Conservation (phyloP, 2,888 invertebrate species). For the Globia sparganii region DNA sequence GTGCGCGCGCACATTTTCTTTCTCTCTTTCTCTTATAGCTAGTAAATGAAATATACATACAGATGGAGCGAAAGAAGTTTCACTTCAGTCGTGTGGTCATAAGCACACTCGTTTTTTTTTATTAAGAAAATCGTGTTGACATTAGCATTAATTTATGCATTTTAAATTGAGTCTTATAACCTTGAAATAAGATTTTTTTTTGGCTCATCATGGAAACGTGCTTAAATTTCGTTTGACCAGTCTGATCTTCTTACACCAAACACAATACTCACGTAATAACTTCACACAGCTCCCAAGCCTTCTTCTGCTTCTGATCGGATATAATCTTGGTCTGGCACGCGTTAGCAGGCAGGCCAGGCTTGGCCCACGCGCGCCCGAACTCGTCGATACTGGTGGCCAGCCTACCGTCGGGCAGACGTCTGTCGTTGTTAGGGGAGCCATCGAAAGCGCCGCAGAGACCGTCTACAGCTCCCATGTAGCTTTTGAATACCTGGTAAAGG, state of each 20-base stretch:
- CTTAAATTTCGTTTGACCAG: background rate
- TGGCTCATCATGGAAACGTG: background rate
- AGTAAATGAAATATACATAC: too few species aligned
- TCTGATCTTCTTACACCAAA: background rate
- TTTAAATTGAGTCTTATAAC: too few species aligned
- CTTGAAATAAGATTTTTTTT: too few species aligned
- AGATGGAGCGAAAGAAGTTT: too few species aligned
- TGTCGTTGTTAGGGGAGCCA: slow-evolving; percentile 92
- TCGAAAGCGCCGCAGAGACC: slow-evolving; percentile 95
- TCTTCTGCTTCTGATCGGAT: slow-evolving; percentile 90
- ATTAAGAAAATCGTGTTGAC: too few species aligned
- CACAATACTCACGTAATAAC: slow-evolving; percentile 90
- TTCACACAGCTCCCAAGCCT: slow-evolving; percentile 93
- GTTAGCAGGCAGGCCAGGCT: slow-evolving; percentile 84
- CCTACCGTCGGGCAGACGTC: slow-evolving; percentile 92
- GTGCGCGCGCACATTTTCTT: too few species aligned
- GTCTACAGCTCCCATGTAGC: slow-evolving; percentile 92
- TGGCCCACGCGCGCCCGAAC: slow-evolving; percentile 95
- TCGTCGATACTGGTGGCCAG: slow-evolving; percentile 91
- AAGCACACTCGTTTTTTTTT: too few species aligned
- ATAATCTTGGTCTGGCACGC: slow-evolving; percentile 92
- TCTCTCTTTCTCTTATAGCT: too few species aligned
- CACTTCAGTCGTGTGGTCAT: too few species aligned
- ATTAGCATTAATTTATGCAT: too few species aligned
- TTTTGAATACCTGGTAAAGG: slow-evolving; percentile 87